Conservation (phyloP, 2,797 vertebrate species). For the Gorsachius magnificus region DNA sequence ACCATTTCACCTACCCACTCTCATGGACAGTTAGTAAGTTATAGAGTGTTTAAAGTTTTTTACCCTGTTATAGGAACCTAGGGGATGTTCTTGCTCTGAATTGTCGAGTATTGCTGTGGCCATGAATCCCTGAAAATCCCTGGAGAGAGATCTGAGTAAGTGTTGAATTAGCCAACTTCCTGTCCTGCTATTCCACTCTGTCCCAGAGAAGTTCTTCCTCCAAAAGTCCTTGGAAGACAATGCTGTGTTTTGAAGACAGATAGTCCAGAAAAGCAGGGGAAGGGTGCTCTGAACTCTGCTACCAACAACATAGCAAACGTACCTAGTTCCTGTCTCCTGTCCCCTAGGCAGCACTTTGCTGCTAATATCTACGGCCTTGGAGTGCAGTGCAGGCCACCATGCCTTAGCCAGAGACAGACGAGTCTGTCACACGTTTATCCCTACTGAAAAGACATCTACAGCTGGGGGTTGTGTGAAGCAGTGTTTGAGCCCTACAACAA, state of each 20-base stretch:
- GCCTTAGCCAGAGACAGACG: background rate
- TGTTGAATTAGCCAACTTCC: background rate
- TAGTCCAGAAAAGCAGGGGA: background rate
- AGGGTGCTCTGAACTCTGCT: background rate
- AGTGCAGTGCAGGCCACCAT: background rate
- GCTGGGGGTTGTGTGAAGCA: background rate
- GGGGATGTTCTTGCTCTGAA: background rate
- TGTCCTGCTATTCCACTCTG: background rate
- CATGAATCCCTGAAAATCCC: background rate
- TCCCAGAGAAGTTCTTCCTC: background rate
- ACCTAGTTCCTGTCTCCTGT: background rate
- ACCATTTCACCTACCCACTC: too few species aligned
- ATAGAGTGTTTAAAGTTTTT: background rate
- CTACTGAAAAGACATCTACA: background rate
- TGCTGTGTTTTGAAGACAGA: background rate
- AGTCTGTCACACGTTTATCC: background rate
- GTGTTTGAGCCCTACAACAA: background rate
- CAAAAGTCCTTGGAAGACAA: background rate
- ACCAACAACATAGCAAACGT: background rate
- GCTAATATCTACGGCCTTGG: background rate
- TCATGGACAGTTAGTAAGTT: background rate
- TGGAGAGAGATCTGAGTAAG: background rate
- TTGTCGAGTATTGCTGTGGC: background rate
- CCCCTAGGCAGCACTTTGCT: background rate
- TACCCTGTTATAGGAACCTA: background rate